These are phyloP conservation scores for Simalia tracyae DNA, from an alignment of 2,797 vertebrate species.

Conservation along the genomic window DNA sequence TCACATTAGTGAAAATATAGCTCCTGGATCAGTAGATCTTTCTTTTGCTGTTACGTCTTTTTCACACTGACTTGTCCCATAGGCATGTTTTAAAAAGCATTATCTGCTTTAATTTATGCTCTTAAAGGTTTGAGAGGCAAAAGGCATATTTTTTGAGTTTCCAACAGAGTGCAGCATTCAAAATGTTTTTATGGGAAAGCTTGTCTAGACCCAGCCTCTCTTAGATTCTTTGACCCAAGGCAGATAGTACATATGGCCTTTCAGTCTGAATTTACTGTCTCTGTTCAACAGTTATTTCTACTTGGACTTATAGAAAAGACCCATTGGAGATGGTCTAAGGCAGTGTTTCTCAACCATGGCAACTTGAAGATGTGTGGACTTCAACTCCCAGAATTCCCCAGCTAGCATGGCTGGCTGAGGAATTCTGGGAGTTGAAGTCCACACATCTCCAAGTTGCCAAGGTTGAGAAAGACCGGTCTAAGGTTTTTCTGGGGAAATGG, in stretches of 20 bases:
- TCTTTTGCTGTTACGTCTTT: not conserved
- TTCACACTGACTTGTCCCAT: not conserved
- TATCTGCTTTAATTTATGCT: conserved; percentile 37
- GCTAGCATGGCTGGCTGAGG: no score
- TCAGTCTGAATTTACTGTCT: conserved; percentile 70
- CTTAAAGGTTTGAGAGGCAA: conserved; percentile 37
- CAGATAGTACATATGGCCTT: conserved; percentile 66
- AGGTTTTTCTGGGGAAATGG: no score
- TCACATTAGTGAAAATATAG: not conserved
- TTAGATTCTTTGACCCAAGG: conserved; percentile 65
- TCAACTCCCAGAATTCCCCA: no score
- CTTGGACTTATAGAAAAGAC: conserved; percentile 56
- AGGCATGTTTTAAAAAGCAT: conserved; percentile 16
- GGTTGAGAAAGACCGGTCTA: no score
- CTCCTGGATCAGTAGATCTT: not conserved
- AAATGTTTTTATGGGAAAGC: conserved; percentile 49
- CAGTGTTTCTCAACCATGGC: no score
- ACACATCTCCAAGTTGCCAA: no score
- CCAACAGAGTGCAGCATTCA: conserved; percentile 45
- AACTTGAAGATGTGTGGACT: no score
- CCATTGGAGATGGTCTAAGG: no score
- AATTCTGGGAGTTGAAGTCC: no score
- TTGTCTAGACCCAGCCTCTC: conserved; percentile 58
- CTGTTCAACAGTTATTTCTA: conserved; percentile 65
- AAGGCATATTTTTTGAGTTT: conserved; percentile 35